phyloP scores from a whole-genome alignment of 2,797 vertebrate species.

The Tinamus major region DNA sequence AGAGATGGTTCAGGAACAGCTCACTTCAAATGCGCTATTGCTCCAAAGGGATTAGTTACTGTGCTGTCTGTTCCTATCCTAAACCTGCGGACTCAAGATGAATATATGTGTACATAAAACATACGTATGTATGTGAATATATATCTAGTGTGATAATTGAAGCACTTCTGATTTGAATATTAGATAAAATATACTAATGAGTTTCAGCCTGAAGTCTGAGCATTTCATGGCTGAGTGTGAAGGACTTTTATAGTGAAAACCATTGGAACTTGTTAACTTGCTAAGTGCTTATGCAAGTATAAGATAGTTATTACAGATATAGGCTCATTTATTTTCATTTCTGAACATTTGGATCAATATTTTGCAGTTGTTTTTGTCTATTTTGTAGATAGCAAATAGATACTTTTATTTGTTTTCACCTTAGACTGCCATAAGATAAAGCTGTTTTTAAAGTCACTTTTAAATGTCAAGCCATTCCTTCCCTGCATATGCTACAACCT shows the following conservation, averaged over 20 bases:
- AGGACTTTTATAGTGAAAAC: background rate
- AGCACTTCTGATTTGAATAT: background rate
- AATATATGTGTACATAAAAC: background rate
- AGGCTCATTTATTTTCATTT: background rate
- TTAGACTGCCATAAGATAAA: background rate
- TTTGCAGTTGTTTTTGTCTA: background rate
- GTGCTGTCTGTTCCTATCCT: background rate
- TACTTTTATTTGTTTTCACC: background rate
- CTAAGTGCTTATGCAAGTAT: background rate
- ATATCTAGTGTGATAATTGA: background rate
- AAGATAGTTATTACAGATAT: background rate
- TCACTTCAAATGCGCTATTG: background rate
- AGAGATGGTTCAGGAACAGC: background rate
- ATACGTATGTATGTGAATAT: background rate
- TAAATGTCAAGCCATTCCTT: background rate
- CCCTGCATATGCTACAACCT: background rate
- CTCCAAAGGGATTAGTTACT: background rate
- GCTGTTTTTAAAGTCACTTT: background rate
- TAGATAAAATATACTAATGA: background rate
- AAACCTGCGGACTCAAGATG: background rate
- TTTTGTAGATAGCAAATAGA: background rate
- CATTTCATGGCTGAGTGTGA: background rate
- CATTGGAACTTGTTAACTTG: background rate
- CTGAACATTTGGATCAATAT: background rate
- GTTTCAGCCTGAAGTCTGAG: background rate